phyloP scores from a whole-genome alignment of 2,888 invertebrate species.

The Autographa gamma region DNA sequence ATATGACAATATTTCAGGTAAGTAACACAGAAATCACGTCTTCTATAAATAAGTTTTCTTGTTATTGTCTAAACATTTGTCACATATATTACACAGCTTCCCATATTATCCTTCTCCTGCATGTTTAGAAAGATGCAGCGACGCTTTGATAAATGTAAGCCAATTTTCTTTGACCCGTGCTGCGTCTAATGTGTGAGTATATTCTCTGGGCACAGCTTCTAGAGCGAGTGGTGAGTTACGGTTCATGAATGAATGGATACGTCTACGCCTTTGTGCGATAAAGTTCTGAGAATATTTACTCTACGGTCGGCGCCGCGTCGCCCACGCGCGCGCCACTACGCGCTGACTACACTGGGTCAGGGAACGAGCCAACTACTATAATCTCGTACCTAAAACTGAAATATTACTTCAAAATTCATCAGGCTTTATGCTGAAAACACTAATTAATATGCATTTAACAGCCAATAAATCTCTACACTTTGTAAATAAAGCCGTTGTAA shows the following conservation, averaged over 20 bases:
- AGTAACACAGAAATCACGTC: background rate
- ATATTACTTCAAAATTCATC: slow-evolving; percentile 16
- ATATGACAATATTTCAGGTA: background rate
- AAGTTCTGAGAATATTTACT: slow-evolving; percentile 83
- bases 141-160: slow-evolving; percentile 68
- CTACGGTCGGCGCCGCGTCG: slow-evolving; percentile 77
- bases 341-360: slow-evolving; percentile 62
- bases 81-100: slow-evolving; percentile 47
- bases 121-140: slow-evolving; percentile 60
- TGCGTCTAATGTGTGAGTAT: slow-evolving; percentile 52
- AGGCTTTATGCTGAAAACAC: slow-evolving; percentile 12
- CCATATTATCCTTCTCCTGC: slow-evolving; percentile 60
- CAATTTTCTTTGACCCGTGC: slow-evolving; percentile 64
- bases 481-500: slow-evolving; percentile 40
- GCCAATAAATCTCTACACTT: slow-evolving; percentile 30
- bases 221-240: slow-evolving; percentile 63
- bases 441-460: slow-evolving; percentile 32
- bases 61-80: slow-evolving; percentile 23
- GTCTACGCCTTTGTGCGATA: slow-evolving; percentile 72
- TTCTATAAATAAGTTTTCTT: background rate
- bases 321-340: slow-evolving; percentile 64
- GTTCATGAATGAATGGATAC: slow-evolving; percentile 81
- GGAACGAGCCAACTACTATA: slow-evolving; percentile 36
- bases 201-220: slow-evolving; percentile 55
- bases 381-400: slow-evolving; percentile 10